Evolutionary conservation across 2,888 invertebrate species (phyloP).

Genomic region (Mythimna albipuncta): DNA sequence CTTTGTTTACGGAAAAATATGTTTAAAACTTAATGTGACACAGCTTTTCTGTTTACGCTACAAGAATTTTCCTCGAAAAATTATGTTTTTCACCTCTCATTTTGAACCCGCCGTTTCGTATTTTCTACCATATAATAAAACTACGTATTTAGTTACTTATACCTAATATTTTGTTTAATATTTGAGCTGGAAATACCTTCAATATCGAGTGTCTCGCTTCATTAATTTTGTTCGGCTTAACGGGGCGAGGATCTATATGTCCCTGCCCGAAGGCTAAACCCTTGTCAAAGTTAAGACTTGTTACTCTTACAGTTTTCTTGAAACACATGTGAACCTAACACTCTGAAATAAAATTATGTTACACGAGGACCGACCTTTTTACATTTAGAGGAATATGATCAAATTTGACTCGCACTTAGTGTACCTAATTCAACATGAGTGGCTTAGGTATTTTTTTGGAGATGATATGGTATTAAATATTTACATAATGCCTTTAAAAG

Average conservation of each 20-base stretch:
- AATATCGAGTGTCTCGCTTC: constrained; percentile 60
- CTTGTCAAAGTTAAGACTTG: constrained; percentile 70
- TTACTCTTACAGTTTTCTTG: constrained; percentile 55
- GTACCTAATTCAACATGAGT: neutral
- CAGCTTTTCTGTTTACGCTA: constrained; percentile 10
- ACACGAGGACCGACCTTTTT: neutral
- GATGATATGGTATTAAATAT: neutral
- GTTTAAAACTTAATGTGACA: constrained; percentile 17
- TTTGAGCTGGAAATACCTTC: constrained; percentile 45
- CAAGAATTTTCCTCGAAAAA: constrained; percentile 11
- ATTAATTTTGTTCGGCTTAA: constrained; percentile 68
- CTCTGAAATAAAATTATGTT: constrained; percentile 8
- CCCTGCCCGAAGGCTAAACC: constrained; percentile 64
- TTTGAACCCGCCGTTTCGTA: constrained; percentile 13
- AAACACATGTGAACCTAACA: constrained; percentile 28
- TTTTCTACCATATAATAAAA: constrained; percentile 16
- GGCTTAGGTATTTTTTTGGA: neutral
- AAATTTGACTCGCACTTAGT: neutral
- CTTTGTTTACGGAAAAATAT: constrained; percentile 30
- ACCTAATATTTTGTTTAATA: constrained; percentile 30
- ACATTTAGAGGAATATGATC: neutral
- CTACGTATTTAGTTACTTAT: neutral
- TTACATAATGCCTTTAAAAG: too few relatives aligned
- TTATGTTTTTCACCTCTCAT: neutral
- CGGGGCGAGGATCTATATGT: constrained; percentile 55